Percentiles rank a stretch among this genome's conserved stretches.
phyloP scores from a whole-genome alignment of 2,113 vertebrate species.

The Siphamia tubifer region DNA sequence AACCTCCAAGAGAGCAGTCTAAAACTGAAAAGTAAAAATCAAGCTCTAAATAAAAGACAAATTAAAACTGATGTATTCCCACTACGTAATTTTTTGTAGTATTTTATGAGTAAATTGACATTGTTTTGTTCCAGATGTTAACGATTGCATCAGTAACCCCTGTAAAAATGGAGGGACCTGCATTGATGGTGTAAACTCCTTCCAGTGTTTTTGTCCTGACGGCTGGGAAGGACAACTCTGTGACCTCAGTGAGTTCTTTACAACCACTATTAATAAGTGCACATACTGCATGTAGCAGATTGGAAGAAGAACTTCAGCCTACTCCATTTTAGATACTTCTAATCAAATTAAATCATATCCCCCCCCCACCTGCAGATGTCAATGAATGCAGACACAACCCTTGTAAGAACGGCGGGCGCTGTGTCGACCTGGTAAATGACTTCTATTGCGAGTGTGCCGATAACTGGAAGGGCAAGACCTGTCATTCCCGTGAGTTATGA shows the following conservation, averaged over 20 bases:
- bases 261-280: not conserved
- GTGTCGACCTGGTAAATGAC: constrained; percentile 92
- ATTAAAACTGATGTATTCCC: no score
- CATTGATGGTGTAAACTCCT: constrained; percentile 90
- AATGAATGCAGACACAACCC: constrained; percentile 93
- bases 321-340: not conserved
- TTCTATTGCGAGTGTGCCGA: constrained; percentile 92
- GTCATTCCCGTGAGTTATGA: constrained; percentile 90
- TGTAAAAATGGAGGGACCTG: constrained; percentile 94
- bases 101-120: no score
- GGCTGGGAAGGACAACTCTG: constrained; percentile 96
- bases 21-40: no score
- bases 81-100: no score
- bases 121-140: constrained; percentile 81
- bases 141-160: constrained; percentile 88
- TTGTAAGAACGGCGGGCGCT: constrained; percentile 91
- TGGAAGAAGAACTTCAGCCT: not conserved
- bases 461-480: constrained; percentile 98
- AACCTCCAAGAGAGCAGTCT: no score
- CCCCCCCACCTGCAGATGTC: constrained; percentile 79
- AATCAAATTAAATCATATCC: not conserved
- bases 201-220: constrained; percentile 92
- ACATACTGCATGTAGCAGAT: not conserved
- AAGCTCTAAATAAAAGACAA: no score
- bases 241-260: constrained; percentile 85